A percentile compares a stretch with the other conserved stretches of the same genome.
Evolutionary conservation across 1,140 invertebrate species (phyloP).

Genomic region (Asobara japonica): DNA sequence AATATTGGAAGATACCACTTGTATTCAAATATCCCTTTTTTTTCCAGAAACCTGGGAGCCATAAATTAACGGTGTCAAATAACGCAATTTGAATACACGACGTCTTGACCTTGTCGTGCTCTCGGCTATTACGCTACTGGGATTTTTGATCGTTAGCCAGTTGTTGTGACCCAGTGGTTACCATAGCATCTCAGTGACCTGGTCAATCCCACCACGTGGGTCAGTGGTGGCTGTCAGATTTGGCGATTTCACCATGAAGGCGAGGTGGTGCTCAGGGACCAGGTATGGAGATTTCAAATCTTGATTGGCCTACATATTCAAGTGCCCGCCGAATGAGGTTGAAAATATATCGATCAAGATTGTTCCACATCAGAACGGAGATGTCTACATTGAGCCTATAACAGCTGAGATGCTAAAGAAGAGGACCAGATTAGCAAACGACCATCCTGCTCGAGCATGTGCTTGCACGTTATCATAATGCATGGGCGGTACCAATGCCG

Average conservation of each 20-base stretch:
- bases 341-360: constrained; percentile 36
- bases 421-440: too few species aligned
- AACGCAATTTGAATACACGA: constrained; percentile 34
- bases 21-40: not conserved
- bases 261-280: not conserved
- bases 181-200: constrained; percentile 63
- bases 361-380: constrained; percentile 25
- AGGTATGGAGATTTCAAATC: constrained; percentile 19
- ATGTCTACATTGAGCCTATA: constrained; percentile 31
- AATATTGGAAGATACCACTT: too few species aligned
- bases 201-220: constrained; percentile 64
- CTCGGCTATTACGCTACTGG: constrained; percentile 45
- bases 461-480: constrained; percentile 34
- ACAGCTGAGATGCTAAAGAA: too few species aligned
- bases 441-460: constrained; percentile 46
- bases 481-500: constrained; percentile 3
- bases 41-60: not conserved
- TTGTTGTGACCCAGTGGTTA: constrained; percentile 59
- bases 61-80: not conserved
- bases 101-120: constrained; percentile 53
- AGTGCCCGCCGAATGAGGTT: not conserved
- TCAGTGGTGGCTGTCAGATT: constrained; percentile 40
- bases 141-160: constrained; percentile 41
- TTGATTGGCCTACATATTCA: constrained; percentile 22
- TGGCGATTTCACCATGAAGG: not conserved